Conservation (phyloP, 1,140 invertebrate species). For the Nasonia longicornis region DNA sequence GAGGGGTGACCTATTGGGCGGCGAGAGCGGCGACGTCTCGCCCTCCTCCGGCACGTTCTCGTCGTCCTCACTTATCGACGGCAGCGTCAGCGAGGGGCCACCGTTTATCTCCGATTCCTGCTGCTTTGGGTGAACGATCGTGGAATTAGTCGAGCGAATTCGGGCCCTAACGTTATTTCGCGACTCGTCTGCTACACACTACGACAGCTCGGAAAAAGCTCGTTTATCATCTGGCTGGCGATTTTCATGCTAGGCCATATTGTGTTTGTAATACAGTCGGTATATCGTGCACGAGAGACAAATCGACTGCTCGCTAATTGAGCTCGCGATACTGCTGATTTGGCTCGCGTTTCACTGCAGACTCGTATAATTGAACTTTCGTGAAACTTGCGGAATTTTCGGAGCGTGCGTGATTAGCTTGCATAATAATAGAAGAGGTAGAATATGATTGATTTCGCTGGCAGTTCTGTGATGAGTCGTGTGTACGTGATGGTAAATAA, state of each 20-base stretch:
- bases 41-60: constrained; percentile 84
- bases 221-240: too few species aligned
- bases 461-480: background rate
- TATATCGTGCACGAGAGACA: background rate
- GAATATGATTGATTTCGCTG: background rate
- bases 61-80: constrained; percentile 93
- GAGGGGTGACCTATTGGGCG: constrained; percentile 72
- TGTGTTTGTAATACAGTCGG: background rate
- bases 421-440: background rate
- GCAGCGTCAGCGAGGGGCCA: constrained; percentile 83
- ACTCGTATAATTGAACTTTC: background rate
- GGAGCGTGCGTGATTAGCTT: background rate
- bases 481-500: too few species aligned
- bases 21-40: constrained; percentile 75
- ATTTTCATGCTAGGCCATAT: background rate
- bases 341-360: too few species aligned
- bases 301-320: background rate
- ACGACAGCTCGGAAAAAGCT: background rate
- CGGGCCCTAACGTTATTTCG: too few species aligned
- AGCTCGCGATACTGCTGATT: background rate
- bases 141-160: background rate
- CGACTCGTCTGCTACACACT: background rate
- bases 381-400: background rate
- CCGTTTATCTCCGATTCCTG: constrained; percentile 85
- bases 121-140: constrained; percentile 55